These are phyloP conservation scores for Phrynocephalus vlangalii DNA, from an alignment of 2,797 vertebrate genomes.

Conservation along the genomic window DNA sequence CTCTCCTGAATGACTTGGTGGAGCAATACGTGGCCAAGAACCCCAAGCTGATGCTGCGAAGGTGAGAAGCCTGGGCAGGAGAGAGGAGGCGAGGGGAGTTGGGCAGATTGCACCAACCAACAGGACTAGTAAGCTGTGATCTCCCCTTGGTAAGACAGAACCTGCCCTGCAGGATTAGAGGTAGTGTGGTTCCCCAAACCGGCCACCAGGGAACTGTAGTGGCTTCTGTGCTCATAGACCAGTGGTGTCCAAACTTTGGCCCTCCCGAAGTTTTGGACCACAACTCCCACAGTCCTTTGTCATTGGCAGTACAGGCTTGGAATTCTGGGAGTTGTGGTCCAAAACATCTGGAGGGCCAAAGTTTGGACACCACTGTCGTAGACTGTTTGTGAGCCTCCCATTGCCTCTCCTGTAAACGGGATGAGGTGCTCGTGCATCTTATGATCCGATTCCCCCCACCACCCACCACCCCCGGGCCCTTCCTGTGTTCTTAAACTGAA, in stretches of 20 bases:
- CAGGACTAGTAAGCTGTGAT: too few species aligned
- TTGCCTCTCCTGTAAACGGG: background rate
- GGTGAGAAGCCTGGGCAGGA: constrained; percentile 74
- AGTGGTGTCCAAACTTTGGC: too few species aligned
- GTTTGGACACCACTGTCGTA: too few species aligned
- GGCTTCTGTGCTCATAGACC: background rate
- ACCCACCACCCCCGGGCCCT: too few species aligned
- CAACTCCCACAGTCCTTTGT: too few species aligned
- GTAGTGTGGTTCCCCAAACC: background rate
- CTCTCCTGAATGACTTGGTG: constrained; percentile 93
- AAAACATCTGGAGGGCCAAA: too few species aligned
- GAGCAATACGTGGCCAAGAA: constrained; percentile 98
- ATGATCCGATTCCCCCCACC: background rate
- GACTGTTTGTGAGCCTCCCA: background rate
- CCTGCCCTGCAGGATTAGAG: too few species aligned
- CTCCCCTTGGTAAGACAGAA: background rate
- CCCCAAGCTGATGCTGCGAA: constrained; percentile 96
- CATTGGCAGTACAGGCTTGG: too few species aligned
- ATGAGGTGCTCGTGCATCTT: background rate
- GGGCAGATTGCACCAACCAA: background rate
- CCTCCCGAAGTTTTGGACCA: too few species aligned
- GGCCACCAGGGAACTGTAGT: background rate
- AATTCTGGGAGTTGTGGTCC: too few species aligned
- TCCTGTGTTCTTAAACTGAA: background rate
- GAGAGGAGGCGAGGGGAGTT: background rate